Evolutionary conservation across 2,888 invertebrate genomes (phyloP).

Genomic region (Brenthis ino): DNA sequence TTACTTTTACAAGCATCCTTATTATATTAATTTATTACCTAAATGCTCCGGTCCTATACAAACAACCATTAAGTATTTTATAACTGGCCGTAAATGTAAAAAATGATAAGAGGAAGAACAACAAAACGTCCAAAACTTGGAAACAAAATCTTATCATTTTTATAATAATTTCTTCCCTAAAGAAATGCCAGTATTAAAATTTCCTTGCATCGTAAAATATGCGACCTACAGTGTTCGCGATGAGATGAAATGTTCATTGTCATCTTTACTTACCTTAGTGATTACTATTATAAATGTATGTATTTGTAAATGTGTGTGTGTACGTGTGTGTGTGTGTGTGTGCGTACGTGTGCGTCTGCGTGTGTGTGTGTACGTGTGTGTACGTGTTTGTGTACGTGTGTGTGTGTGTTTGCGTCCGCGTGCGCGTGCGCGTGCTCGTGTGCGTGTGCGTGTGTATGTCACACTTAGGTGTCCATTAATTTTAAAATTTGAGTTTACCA

Average conservation of each 20-base stretch:
- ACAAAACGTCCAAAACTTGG: constrained; percentile 4
- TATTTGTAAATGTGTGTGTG: too few relatives aligned
- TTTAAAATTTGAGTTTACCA: too few relatives aligned
- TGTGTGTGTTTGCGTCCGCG: too few relatives aligned
- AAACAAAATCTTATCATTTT: constrained; percentile 13
- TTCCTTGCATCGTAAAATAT: constrained; percentile 19
- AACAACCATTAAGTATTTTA: neutral
- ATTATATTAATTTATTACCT: neutral
- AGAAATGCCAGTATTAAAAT: constrained; percentile 28
- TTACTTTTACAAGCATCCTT: neutral
- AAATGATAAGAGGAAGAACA: constrained; percentile 10
- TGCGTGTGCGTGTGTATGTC: too few relatives aligned
- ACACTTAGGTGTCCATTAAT: too few relatives aligned
- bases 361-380: too few relatives aligned
- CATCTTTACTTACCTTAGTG: too few relatives aligned
- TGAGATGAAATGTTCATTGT: neutral
- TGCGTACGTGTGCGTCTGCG: too few relatives aligned
- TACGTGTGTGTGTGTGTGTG: too few relatives aligned
- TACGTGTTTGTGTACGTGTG: too few relatives aligned
- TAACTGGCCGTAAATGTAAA: neutral
- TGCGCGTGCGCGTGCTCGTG: too few relatives aligned
- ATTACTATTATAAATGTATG: too few relatives aligned
- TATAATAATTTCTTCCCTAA: constrained; percentile 10
- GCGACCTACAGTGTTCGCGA: constrained; percentile 6
- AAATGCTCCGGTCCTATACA: neutral